phyloP scores from a whole-genome alignment of 2,797 vertebrate species.

The Neostethus bicornis region DNA sequence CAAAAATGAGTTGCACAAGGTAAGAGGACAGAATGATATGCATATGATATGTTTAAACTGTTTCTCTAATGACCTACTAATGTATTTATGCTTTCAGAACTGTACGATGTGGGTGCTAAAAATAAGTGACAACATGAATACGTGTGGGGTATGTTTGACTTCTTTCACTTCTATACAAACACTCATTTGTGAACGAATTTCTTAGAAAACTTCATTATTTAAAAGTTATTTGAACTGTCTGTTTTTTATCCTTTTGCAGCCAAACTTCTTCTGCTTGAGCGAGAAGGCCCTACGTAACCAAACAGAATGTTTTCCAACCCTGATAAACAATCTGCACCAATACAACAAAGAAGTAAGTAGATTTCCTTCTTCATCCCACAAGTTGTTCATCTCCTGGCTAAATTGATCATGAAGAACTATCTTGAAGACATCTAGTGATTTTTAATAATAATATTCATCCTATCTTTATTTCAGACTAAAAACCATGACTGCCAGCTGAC shows the following conservation, averaged over 20 bases:
- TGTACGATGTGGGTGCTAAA: rapidly evolving
- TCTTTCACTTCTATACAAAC: slow-evolving; percentile 3
- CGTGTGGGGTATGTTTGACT: slow-evolving; percentile 32
- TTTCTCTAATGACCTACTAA: slow-evolving; percentile 20
- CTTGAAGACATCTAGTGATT: no score
- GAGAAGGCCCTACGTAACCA: rapidly evolving
- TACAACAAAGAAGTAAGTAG: background rate
- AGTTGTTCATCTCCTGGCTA: background rate
- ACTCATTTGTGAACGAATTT: no score
- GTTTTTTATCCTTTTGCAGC: slow-evolving; percentile 33
- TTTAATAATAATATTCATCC: background rate
- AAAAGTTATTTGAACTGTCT: no score
- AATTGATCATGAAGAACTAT: background rate
- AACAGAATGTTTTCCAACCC: rapidly evolving
- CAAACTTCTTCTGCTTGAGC: background rate
- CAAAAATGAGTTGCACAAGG: rapidly evolving
- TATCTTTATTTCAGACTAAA: slow-evolving; percentile 12
- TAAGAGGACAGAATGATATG: slow-evolving; percentile 35
- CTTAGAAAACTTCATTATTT: background rate
- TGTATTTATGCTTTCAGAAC: background rate
- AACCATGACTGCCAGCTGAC: background rate
- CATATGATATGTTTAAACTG: background rate
- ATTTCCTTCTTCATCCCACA: background rate
- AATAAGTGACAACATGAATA: rapidly evolving
- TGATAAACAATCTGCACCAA: rapidly evolving